Conservation (phyloP, 2,797 vertebrate species). For the Hyperoplus immaculatus region DNA sequence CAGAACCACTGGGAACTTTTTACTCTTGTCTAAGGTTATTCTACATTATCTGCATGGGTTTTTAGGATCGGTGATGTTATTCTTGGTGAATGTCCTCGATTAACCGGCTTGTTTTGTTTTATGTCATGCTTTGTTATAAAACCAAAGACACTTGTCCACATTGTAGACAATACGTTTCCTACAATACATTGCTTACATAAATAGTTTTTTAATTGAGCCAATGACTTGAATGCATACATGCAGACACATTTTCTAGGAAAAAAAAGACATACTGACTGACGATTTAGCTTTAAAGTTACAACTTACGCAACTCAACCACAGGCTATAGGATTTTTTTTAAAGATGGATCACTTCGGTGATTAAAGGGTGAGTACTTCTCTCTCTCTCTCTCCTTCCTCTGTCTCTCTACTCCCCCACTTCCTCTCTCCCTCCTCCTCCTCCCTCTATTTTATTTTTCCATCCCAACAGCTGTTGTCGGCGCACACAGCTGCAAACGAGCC, state of each 20-base stretch:
- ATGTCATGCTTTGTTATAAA: background rate
- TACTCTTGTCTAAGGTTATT: background rate
- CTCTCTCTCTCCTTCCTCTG: background rate
- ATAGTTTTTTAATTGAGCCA: background rate
- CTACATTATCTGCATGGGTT: background rate
- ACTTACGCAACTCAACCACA: background rate
- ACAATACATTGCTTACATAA: background rate
- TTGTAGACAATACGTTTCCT: background rate
- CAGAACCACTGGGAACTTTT: constrained; percentile 6
- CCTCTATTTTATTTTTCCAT: constrained; percentile 54
- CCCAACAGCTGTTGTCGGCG: constrained; percentile 66
- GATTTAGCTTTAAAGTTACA: background rate
- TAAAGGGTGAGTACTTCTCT: constrained; percentile 16
- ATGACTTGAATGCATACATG: background rate
- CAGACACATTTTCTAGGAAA: background rate
- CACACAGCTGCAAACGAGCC: constrained; percentile 68
- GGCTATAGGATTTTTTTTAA: background rate
- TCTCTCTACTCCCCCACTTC: background rate
- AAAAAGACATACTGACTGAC: constrained; percentile 1
- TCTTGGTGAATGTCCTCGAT: background rate
- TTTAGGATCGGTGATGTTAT: background rate
- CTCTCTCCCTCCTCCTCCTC: background rate
- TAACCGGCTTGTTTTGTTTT: background rate
- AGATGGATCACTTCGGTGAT: constrained; percentile 28
- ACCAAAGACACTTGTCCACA: background rate